Evolutionary conservation across 2,888 invertebrate species (phyloP).

Genomic region (Napeogenes sylphis): DNA sequence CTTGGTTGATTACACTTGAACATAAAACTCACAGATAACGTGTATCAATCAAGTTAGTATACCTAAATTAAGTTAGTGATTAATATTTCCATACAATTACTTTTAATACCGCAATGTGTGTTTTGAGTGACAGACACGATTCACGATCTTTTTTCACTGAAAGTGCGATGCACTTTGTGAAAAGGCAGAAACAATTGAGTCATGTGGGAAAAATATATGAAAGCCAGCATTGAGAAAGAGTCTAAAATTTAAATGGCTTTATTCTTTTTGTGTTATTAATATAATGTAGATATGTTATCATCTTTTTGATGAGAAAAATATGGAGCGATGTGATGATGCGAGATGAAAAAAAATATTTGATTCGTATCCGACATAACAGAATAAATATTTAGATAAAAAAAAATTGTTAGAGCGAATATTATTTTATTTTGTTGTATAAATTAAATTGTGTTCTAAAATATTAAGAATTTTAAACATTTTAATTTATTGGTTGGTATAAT

Average conservation of each 20-base stretch:
- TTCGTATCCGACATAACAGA: too few species aligned
- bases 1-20: background rate
- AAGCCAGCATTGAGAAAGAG: slow-evolving; percentile 39
- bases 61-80: too few species aligned
- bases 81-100: too few species aligned
- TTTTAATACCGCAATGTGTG: background rate
- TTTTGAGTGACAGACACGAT: slow-evolving; percentile 24
- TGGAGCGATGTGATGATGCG: background rate
- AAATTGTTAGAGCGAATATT: too few species aligned
- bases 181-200: slow-evolving; percentile 40
- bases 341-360: too few species aligned
- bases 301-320: background rate
- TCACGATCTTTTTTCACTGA: slow-evolving; percentile 45
- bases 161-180: slow-evolving; percentile 62
- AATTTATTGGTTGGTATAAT: too few species aligned
- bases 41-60: too few species aligned
- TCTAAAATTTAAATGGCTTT: slow-evolving; percentile 33
- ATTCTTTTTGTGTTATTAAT: slow-evolving; percentile 26
- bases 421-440: too few species aligned
- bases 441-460: too few species aligned
- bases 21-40: too few species aligned
- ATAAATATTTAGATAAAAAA: too few species aligned
- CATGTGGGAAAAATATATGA: slow-evolving; percentile 39
- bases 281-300: background rate
- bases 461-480: too few species aligned